phyloP scores from a whole-genome alignment of 2,888 invertebrate genomes.

The Troglohyphantes excavatus region DNA sequence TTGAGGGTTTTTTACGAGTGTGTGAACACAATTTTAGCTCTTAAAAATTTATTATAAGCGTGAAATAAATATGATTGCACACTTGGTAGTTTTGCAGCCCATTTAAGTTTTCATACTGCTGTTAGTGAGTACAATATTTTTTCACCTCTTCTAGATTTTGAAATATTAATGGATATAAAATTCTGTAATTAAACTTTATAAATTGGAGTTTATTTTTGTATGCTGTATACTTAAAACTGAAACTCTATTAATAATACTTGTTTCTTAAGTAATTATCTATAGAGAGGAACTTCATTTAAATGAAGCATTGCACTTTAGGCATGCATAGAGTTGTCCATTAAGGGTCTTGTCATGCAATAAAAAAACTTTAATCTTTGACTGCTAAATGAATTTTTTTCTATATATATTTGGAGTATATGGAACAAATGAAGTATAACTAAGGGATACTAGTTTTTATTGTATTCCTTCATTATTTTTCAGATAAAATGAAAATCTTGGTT shows the following conservation, averaged over 20 bases:
- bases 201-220: conserved; percentile 31
- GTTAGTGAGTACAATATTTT: conserved; percentile 5
- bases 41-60: conserved; percentile 29
- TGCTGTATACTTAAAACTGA: background rate
- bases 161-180: background rate
- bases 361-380: no score
- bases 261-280: background rate
- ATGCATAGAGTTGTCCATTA: background rate
- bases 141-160: background rate
- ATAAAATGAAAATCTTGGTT: conserved; percentile 11
- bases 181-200: conserved; percentile 7
- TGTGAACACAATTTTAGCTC: conserved; percentile 38
- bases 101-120: conserved; percentile 17
- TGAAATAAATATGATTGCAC: conserved; percentile 13
- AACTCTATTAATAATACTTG: background rate
- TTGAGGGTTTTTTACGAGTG: conserved; percentile 25
- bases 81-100: conserved; percentile 23
- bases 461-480: conserved; percentile 20
- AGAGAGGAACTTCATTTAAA: background rate
- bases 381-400: background rate
- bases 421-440: background rate
- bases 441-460: conserved; percentile 1
- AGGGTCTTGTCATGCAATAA: background rate
- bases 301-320: background rate
- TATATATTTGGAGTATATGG: background rate